Conservation (phyloP, 2,113 vertebrate genomes). For the Beaufortia kweichowensis region DNA sequence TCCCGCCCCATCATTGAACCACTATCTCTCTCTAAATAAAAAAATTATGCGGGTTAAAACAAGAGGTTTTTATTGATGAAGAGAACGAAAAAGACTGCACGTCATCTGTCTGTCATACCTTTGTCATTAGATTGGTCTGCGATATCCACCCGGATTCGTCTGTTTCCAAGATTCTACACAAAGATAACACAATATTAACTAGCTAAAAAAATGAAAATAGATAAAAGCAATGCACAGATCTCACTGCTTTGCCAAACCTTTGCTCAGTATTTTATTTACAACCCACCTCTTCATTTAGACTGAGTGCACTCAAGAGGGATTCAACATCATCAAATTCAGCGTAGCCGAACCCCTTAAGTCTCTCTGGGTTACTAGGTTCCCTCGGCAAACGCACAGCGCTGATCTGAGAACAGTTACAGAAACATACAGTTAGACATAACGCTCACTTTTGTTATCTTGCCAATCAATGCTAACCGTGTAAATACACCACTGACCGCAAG, state of each 20-base stretch:
- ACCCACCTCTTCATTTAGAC: conserved; percentile 91
- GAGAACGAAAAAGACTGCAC: not conserved
- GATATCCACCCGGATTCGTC: conserved; percentile 95
- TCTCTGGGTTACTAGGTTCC: conserved; percentile 91
- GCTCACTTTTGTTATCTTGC: not conserved
- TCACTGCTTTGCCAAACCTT: not conserved
- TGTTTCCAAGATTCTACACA: conserved; percentile 89
- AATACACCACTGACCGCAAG: conserved; percentile 81
- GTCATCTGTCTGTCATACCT: conserved; percentile 73
- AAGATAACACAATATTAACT: not conserved
- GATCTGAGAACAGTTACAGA: conserved; percentile 73
- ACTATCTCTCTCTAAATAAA: conserved; percentile 81
- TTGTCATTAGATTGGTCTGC: conserved; percentile 98
- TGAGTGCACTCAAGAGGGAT: conserved; percentile 87
- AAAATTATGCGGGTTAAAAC: not conserved
- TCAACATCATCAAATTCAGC: conserved; percentile 96
- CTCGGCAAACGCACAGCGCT: conserved; percentile 93
- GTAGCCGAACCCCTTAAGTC: conserved; percentile 97
- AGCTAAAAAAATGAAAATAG: not conserved
- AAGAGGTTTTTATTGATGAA: not conserved
- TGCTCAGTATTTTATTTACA: not conserved
- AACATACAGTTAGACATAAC: conserved; percentile 7
- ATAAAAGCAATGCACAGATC: not conserved
- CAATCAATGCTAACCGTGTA: not conserved
- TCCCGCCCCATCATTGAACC: conserved; percentile 83